A percentile compares a stretch with the other conserved stretches of the same genome.
These are phyloP conservation scores for Mechanitis messenoides DNA, from an alignment of 2,888 invertebrate genomes.

Conservation along the genomic window DNA sequence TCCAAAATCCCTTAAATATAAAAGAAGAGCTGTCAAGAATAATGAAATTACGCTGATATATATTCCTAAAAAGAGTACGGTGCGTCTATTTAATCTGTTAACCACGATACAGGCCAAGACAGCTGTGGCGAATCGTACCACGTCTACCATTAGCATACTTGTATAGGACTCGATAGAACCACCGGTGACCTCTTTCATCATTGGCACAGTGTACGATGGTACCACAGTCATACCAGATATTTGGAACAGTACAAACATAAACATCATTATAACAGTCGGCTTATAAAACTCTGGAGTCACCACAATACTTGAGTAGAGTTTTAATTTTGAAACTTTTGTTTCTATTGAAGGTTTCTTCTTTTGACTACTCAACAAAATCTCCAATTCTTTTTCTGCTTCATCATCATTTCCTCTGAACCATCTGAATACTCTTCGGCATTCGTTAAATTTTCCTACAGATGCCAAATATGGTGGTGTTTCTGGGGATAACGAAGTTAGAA, in stretches of 20 bases:
- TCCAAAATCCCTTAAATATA: slow-evolving; percentile 57
- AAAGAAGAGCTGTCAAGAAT: slow-evolving; percentile 61
- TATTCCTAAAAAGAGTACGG: slow-evolving; percentile 78
- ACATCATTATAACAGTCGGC: slow-evolving; percentile 78
- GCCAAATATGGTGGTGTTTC: slow-evolving; percentile 83
- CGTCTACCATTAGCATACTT: slow-evolving; percentile 80
- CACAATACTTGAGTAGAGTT: slow-evolving; percentile 42
- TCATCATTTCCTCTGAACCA: slow-evolving; percentile 75
- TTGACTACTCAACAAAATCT: slow-evolving; percentile 58
- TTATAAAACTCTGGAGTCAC: slow-evolving; percentile 75
- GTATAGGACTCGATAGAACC: slow-evolving; percentile 76
- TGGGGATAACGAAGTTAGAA: slow-evolving; percentile 73
- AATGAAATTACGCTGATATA: slow-evolving; percentile 76
- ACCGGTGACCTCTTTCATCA: slow-evolving; percentile 77
- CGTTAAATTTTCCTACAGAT: slow-evolving; percentile 66
- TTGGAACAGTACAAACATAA: slow-evolving; percentile 81
- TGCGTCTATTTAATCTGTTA: slow-evolving; percentile 76
- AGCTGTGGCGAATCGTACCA: slow-evolving; percentile 77
- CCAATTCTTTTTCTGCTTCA: slow-evolving; percentile 66
- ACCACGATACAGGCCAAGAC: slow-evolving; percentile 78
- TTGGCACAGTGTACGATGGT: slow-evolving; percentile 80
- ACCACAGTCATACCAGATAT: slow-evolving; percentile 83
- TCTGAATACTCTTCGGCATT: slow-evolving; percentile 76
- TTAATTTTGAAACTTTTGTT: slow-evolving; percentile 49
- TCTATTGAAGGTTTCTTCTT: slow-evolving; percentile 52